phyloP scores from a whole-genome alignment of 2,113 vertebrate genomes.

The Strix aluco region DNA sequence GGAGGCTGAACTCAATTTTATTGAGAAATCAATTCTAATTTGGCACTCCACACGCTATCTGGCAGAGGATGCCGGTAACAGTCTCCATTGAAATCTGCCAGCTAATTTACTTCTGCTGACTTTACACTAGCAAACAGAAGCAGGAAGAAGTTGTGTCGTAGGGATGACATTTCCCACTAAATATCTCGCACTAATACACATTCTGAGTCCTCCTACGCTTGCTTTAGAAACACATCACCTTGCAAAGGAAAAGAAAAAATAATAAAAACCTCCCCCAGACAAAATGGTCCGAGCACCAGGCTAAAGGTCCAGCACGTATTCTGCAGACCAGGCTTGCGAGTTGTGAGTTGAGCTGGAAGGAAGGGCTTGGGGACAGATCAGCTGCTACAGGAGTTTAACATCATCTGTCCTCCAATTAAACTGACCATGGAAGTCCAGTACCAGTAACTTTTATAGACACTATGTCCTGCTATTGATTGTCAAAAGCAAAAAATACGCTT shows the following conservation, averaged over 20 bases:
- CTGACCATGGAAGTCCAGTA: background rate
- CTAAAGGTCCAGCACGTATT: background rate
- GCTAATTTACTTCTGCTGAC: conserved; percentile 73
- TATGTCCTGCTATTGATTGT: conserved; percentile 31
- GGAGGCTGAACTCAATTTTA: conserved; percentile 78
- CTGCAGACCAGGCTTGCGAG: background rate
- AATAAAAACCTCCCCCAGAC: background rate
- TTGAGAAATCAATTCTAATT: conserved; percentile 83
- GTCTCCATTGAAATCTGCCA: conserved; percentile 72
- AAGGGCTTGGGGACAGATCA: conserved; percentile 2
- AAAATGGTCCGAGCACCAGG: background rate
- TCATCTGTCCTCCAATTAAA: conserved; percentile 41
- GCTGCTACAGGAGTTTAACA: background rate
- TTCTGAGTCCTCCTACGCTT: background rate
- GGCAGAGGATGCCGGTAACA: conserved; percentile 69
- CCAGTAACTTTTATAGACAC: conserved; percentile 7
- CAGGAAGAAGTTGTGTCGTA: conserved; percentile 11
- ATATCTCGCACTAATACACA: background rate
- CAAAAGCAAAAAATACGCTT: conserved; percentile 33
- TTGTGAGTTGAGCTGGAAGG: background rate
- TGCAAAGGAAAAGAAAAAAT: conserved; percentile 7
- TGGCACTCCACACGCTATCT: conserved; percentile 72
- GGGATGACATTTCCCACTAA: conserved; percentile 45
- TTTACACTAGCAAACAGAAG: conserved; percentile 64
- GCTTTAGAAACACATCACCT: conserved; percentile 37